phyloP scores from a whole-genome alignment of 2,888 invertebrate genomes.

The Hofmannophila pseudospretella region DNA sequence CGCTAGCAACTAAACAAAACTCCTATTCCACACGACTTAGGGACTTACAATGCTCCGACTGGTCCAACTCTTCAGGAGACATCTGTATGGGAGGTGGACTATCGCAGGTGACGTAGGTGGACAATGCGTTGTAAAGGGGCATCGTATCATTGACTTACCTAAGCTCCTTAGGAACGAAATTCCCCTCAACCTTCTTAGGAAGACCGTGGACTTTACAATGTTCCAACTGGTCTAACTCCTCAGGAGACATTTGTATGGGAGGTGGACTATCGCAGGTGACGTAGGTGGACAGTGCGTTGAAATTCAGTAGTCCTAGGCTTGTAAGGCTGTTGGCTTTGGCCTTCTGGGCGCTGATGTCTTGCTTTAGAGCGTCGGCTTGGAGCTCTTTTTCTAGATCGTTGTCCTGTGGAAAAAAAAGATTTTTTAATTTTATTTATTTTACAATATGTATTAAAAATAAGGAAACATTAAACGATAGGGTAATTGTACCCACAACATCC shows the following conservation, averaged over 20 bases:
- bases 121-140: slow-evolving; percentile 73
- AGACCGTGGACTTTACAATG: slow-evolving; percentile 83
- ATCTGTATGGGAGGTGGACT: slow-evolving; percentile 89
- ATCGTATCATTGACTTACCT: slow-evolving; percentile 37
- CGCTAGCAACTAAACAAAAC: too few species aligned
- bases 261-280: slow-evolving; percentile 90
- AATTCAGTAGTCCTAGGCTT: slow-evolving; percentile 59
- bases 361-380: slow-evolving; percentile 55
- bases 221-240: slow-evolving; percentile 86
- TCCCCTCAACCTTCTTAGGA: slow-evolving; percentile 82
- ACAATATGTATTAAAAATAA: too few species aligned
- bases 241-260: slow-evolving; percentile 87
- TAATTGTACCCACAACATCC: too few species aligned
- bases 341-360: slow-evolving; percentile 43
- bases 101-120: slow-evolving; percentile 85
- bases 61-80: slow-evolving; percentile 85
- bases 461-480: too few species aligned
- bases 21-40: too few species aligned
- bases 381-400: slow-evolving; percentile 67
- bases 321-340: slow-evolving; percentile 55
- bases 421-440: too few species aligned
- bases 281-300: slow-evolving; percentile 78
- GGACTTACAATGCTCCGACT: slow-evolving; percentile 83
- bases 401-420: slow-evolving; percentile 39
- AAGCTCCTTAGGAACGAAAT: slow-evolving; percentile 83